Evolutionary conservation across 2,797 vertebrate genomes (phyloP), one percentile per base, ranked within the genome.

Genomic region (Acrossocheilus wenchowensis): DNA sequence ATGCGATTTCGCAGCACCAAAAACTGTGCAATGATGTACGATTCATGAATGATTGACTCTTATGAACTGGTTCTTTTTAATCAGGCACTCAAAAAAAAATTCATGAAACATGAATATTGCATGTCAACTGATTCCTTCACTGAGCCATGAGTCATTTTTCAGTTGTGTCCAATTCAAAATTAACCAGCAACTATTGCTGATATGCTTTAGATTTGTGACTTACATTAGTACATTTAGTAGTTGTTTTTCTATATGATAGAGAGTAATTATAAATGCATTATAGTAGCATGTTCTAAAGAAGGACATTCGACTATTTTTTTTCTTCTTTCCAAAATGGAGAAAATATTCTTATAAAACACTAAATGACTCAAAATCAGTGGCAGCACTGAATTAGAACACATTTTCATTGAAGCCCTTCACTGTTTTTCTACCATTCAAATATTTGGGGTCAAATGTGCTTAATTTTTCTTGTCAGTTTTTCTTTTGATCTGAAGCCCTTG

Each of bases 31-130:
- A n/a, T n/a, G 36, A 66, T 66, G 62, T 34, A 30, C 7, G 64
- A 71, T 23, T 41, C 69, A 43, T 43, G 69, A 72, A 43, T 12
- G 21, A 43, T n/a, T 43, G 10, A 72, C 21, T 50, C 12, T 52
- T 6, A 52, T 17, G 15, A 52, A 52, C 15, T 52, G 50, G 15
- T 17, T 52, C 50, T 52, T 48, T 52, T 75, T 52, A 36, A 75
- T 75, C 45, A 75, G 73, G 17, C 73, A 34, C 26, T 75, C 73
- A 75, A 75, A 75, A 73, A 30, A 12, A 21, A 21, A 34, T 52
- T 75, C 2, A 75, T 52, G 17, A 52, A 52, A 52, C 26, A 3
- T 60, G 9, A 60, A n/a, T 60, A n/a, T 4, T n/a, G 57, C 57
- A 52, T 6, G 17, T 75, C 19, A 21, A 34, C 5, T 6, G 48